Conservation (phyloP, 2,797 vertebrate genomes). For the Microchirus variegatus region DNA sequence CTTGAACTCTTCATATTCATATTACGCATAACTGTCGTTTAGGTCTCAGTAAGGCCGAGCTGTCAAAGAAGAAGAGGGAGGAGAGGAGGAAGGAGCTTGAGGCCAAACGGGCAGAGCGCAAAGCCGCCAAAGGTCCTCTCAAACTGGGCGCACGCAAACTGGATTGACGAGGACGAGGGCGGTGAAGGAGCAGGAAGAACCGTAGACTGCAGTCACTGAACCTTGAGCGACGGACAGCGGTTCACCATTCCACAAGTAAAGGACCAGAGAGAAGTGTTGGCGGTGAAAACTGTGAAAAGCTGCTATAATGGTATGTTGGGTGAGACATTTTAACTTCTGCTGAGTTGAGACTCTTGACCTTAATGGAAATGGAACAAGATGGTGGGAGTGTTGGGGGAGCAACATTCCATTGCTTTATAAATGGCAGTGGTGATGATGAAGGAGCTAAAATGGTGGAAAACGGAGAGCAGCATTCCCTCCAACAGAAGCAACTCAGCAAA, state of each 20-base stretch:
- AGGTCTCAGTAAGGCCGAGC: conserved; percentile 88
- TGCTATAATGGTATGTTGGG: background rate
- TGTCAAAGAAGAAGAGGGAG: conserved; percentile 90
- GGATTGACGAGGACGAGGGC: conserved; percentile 77
- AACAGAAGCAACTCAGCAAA: too few species aligned
- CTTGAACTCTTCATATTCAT: background rate
- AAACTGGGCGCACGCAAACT: conserved; percentile 91
- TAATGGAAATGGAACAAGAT: conserved; percentile 4
- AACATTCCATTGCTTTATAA: conserved; percentile 13
- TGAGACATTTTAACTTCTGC: conserved; percentile 2
- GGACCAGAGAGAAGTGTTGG: conserved; percentile 21
- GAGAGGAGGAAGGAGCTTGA: conserved; percentile 90
- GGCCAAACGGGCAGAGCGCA: conserved; percentile 88
- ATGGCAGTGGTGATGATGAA: conserved; percentile 13
- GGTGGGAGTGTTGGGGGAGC: background rate
- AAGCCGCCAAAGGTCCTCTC: conserved; percentile 89
- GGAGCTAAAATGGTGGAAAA: conserved; percentile 5
- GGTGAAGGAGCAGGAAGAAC: background rate
- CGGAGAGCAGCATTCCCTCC: too few species aligned
- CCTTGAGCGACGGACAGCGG: conserved; percentile 20
- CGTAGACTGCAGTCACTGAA: conserved; percentile 17
- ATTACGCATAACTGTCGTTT: background rate
- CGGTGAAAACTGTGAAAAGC: conserved; percentile 19
- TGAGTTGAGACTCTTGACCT: background rate
- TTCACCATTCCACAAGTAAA: conserved; percentile 63